Evolutionary conservation across 2,888 invertebrate genomes (phyloP).

Genomic region (Leptinotarsa haldemani): DNA sequence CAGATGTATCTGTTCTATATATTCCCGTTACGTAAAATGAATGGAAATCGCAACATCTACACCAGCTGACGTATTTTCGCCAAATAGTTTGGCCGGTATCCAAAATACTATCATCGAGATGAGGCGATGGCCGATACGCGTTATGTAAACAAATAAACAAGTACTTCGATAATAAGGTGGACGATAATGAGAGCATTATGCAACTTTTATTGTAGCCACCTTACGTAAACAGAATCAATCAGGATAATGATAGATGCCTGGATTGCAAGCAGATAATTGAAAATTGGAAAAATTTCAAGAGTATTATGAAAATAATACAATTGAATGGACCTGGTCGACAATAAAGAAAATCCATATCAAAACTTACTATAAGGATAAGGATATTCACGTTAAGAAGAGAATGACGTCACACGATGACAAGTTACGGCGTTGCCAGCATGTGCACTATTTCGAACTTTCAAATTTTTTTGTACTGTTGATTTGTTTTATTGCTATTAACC

Average conservation of each 20-base stretch:
- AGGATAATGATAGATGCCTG: neutral
- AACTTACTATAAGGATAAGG: too few species aligned
- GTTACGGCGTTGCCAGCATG: too few species aligned
- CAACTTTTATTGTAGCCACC: neutral
- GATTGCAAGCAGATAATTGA: neutral
- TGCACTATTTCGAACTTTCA: too few species aligned
- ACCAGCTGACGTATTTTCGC: slow-evolving; percentile 23
- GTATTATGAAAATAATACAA: too few species aligned
- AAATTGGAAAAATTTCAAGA: neutral
- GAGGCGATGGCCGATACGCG: slow-evolving; percentile 16
- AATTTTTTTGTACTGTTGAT: too few species aligned
- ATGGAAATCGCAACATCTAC: neutral
- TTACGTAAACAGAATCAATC: neutral
- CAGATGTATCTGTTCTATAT: slow-evolving; percentile 13
- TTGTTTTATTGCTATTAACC: too few species aligned
- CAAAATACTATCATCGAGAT: slow-evolving; percentile 20
- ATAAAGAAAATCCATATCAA: too few species aligned
- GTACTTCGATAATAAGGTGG: slow-evolving; percentile 5
- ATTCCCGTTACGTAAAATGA: slow-evolving; percentile 24
- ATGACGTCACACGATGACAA: too few species aligned
- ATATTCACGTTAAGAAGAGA: too few species aligned
- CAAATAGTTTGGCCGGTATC: slow-evolving; percentile 24
- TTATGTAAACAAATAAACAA: slow-evolving; percentile 18
- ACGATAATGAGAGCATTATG: neutral
- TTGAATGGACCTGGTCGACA: too few species aligned